Conservation (phyloP, 2,113 vertebrate species). For the Eira barbara region DNA sequence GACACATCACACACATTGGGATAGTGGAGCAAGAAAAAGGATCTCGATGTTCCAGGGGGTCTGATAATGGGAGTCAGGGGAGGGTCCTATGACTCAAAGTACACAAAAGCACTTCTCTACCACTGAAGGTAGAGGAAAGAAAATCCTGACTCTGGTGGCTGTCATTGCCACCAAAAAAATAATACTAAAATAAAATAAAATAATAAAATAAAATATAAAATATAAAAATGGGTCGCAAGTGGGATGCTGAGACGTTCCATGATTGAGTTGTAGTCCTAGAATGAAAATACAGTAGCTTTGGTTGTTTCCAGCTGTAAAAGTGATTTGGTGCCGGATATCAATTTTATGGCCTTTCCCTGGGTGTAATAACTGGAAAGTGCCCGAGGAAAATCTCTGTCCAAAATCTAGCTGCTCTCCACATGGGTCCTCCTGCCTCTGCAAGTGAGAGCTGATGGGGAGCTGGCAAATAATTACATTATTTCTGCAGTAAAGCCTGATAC, state of each 20-base stretch:
- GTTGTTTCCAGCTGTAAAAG: not conserved
- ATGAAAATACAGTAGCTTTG: not conserved
- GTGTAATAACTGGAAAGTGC: not conserved
- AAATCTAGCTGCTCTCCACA: not conserved
- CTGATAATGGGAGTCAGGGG: accelerated
- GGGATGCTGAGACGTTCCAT: accelerated
- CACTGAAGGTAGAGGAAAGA: accelerated
- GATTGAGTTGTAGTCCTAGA: accelerated
- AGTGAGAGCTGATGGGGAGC: not conserved
- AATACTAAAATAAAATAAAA: no score
- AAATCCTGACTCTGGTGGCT: not conserved
- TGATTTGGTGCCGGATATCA: not conserved
- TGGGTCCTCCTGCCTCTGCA: not conserved
- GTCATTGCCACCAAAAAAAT: not conserved
- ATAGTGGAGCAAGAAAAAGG: not conserved
- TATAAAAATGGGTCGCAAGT: accelerated
- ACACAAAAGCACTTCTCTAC: accelerated
- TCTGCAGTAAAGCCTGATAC: not conserved
- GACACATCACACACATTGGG: not conserved
- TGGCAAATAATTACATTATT: not conserved
- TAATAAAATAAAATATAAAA: not conserved
- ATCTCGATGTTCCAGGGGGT: accelerated
- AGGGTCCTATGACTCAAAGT: accelerated
- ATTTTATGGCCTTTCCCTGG: not conserved
- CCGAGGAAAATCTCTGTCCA: not conserved